These are phyloP conservation scores for Oryzias sinensis DNA, from an alignment of 2,797 vertebrate genomes.

Conservation along the genomic window DNA sequence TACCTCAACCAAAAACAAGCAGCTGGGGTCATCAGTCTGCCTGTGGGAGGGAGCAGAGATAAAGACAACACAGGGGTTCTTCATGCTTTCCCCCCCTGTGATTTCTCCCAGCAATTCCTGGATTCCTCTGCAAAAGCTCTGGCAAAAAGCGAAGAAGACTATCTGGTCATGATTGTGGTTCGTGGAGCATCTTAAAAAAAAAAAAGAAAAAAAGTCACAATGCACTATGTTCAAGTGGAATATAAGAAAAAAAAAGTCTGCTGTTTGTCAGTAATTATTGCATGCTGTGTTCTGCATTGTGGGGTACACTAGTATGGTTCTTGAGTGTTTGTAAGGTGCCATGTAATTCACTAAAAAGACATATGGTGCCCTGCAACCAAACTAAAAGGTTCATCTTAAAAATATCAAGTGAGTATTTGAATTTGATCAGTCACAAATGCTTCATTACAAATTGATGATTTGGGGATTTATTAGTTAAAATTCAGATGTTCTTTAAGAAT, in stretches of 20 bases:
- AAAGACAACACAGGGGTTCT: constrained; percentile 98
- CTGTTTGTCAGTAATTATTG: constrained; percentile 78
- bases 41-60: constrained; percentile 96
- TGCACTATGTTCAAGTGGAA: constrained; percentile 58
- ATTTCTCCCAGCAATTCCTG: constrained; percentile 99
- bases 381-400: constrained; percentile 40
- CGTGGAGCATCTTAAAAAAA: constrained; percentile 93
- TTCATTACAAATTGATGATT: constrained; percentile 20
- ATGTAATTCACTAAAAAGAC: constrained; percentile 71
- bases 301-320: constrained; percentile 82
- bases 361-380: constrained; percentile 43
- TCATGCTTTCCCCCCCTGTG: constrained; percentile 98
- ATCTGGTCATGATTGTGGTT: constrained; percentile 99
- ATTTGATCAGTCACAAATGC: constrained; percentile 20
- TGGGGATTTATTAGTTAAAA: neutral
- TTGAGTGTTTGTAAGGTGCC: constrained; percentile 68
- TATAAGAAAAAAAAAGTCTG: constrained; percentile 57
- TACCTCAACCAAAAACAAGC: constrained; percentile 99
- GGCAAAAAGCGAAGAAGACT: constrained; percentile 99
- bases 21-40: constrained; percentile 98
- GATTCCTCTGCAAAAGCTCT: constrained; percentile 97
- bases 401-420: constrained; percentile 33
- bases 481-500: constrained; percentile 4
- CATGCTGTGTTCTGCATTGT: constrained; percentile 88
- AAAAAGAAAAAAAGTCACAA: constrained; percentile 60